phyloP scores from a whole-genome alignment of 92 coral and sea anemone genomes.

The Porites lobata region DNA sequence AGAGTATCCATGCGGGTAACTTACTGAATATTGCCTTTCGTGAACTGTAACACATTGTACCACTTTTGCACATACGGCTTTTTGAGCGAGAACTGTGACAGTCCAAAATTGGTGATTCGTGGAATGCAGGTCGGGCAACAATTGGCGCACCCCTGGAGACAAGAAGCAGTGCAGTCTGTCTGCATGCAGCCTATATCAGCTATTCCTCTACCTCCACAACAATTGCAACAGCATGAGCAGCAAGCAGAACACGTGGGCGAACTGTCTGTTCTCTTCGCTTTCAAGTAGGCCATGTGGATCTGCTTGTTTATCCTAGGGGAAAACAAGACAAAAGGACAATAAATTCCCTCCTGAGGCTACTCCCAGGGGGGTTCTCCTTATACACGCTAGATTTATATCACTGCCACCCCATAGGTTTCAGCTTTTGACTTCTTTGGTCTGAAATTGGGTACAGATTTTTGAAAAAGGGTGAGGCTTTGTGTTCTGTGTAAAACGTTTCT shows the following conservation, averaged over 20 bases:
- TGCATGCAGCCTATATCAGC: slow-evolving; percentile 44
- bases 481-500: too few relatives aligned
- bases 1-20: not conserved
- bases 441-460: too few relatives aligned
- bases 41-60: slow-evolving; percentile 66
- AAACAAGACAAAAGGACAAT: not conserved
- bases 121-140: slow-evolving; percentile 49
- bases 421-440: too few relatives aligned
- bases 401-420: too few relatives aligned
- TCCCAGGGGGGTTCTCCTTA: not conserved
- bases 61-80: slow-evolving; percentile 36
- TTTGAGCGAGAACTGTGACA: slow-evolving; percentile 13
- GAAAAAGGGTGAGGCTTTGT: too few relatives aligned
- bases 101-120: slow-evolving; percentile 34
- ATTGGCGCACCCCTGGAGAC: slow-evolving; percentile 57
- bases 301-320: not conserved
- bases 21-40: slow-evolving; percentile 53
- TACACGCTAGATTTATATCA: not conserved
- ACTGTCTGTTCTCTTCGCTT: slow-evolving; percentile 25
- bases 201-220: slow-evolving; percentile 44
- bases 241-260: slow-evolving; percentile 26
- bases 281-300: slow-evolving; percentile 17
- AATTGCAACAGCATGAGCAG: slow-evolving; percentile 44
- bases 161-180: slow-evolving; percentile 52
- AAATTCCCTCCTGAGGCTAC: not conserved